Conservation (phyloP, 2,888 invertebrate species). For the Heliconius charithonia region DNA sequence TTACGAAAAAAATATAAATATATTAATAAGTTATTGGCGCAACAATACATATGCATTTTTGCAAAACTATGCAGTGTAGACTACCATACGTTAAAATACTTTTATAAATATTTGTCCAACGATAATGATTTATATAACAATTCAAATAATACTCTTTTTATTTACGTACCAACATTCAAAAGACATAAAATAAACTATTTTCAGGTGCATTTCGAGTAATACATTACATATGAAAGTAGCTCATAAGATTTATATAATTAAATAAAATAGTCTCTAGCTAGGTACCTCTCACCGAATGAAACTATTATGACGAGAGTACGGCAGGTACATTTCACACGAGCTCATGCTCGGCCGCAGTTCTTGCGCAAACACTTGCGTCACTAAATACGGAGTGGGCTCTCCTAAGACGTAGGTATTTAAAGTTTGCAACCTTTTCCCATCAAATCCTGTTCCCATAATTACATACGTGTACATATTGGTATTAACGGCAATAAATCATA, state of each 20-base stretch:
- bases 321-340: slow-evolving; percentile 33
- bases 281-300: not conserved
- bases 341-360: slow-evolving; percentile 35
- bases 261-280: not conserved
- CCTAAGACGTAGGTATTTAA: slow-evolving; percentile 25
- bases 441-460: slow-evolving; percentile 8
- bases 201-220: too few species aligned
- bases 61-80: not conserved
- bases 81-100: not conserved
- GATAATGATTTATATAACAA: not conserved
- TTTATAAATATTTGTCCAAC: not conserved
- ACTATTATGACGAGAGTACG: slow-evolving; percentile 18
- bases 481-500: slow-evolving; percentile 14
- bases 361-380: slow-evolving; percentile 45
- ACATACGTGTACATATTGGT: not conserved
- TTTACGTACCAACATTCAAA: not conserved
- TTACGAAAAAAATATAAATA: not conserved
- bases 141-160: not conserved
- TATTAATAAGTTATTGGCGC: not conserved
- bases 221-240: not conserved
- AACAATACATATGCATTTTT: not conserved
- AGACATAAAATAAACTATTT: not conserved
- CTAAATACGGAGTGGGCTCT: slow-evolving; percentile 20
- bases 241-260: not conserved
- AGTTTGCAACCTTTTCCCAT: slow-evolving; percentile 16